Evolutionary conservation across 2,113 vertebrate genomes (phyloP).

Genomic region (Gallinago undulata): DNA sequence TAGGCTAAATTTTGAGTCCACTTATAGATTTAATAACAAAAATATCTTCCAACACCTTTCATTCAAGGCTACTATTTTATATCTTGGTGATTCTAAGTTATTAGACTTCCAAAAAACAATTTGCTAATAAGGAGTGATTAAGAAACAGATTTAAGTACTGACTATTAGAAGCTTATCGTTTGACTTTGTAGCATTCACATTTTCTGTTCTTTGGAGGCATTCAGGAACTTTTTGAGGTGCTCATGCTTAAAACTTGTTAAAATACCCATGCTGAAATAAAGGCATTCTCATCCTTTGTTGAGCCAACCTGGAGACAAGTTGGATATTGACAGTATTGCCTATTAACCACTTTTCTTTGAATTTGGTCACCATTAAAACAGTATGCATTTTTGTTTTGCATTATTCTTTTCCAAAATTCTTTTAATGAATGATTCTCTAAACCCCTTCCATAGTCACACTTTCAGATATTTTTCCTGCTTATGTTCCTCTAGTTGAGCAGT

Average conservation of each 20-base stretch:
- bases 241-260: neutral
- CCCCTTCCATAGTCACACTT: neutral
- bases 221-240: neutral
- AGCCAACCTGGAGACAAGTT: neutral
- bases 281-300: neutral
- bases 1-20: neutral
- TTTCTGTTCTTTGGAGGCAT: neutral
- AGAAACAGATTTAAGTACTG: neutral
- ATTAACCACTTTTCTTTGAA: neutral
- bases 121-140: constrained; percentile 1
- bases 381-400: neutral
- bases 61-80: neutral
- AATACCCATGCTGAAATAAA: neutral
- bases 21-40: neutral
- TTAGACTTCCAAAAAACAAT: neutral
- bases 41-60: neutral
- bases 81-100: neutral
- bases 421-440: neutral
- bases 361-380: neutral
- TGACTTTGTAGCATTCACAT: neutral
- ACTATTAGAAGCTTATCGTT: neutral
- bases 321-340: neutral
- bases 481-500: neutral
- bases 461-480: neutral
- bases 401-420: neutral